Evolutionary conservation across 1,140 invertebrate genomes (phyloP).

Genomic region (Bombus huntii): DNA sequence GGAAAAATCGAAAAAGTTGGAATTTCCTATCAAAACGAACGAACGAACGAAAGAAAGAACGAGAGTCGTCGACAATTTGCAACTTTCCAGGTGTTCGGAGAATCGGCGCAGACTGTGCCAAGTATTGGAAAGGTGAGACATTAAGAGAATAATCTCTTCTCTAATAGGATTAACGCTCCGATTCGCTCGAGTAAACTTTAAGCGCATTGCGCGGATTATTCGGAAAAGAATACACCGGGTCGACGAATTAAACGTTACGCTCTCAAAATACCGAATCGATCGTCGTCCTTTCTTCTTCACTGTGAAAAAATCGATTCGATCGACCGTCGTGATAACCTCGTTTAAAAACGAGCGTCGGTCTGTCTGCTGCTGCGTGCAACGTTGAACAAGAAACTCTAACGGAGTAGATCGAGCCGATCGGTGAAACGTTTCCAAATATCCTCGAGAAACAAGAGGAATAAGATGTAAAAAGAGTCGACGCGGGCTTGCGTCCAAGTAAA

Average conservation of each 20-base stretch:
- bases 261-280: neutral
- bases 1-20: neutral
- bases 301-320: conserved; percentile 1
- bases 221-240: conserved; percentile 3
- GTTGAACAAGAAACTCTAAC: neutral
- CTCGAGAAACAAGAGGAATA: conserved; percentile 5
- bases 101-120: neutral
- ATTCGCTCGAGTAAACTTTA: conserved; percentile 29
- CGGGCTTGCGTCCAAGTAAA: conserved; percentile 55
- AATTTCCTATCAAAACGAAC: neutral
- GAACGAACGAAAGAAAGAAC: neutral
- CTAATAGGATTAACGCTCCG: conserved; percentile 39
- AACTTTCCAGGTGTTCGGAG: neutral
- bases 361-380: neutral
- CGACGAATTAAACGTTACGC: neutral
- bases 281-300: fast-evolving
- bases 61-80: neutral
- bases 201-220: conserved; percentile 24
- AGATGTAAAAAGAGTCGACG: conserved; percentile 38
- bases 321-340: conserved; percentile 5
- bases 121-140: conserved; percentile 35
- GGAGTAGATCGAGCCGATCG: neutral
- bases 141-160: conserved; percentile 13
- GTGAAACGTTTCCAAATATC: conserved; percentile 4
- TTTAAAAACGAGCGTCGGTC: conserved; percentile 22